Conservation (phyloP, 2,888 invertebrate species). For the Melanotus villosus region DNA sequence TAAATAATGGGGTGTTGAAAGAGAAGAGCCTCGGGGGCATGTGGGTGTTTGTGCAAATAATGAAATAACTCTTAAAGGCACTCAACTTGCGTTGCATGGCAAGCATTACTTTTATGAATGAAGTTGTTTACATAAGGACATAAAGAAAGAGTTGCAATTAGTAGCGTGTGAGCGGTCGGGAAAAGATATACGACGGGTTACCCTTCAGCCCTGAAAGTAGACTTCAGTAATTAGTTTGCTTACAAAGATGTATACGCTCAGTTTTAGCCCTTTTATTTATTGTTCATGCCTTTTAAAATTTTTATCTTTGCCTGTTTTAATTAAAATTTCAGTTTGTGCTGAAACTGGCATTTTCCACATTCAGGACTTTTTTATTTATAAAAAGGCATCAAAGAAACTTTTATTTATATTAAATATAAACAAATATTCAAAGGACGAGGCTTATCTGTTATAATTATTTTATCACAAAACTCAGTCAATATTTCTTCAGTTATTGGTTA, state of each 20-base stretch:
- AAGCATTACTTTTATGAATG: conserved; percentile 43
- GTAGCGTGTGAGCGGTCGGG: conserved; percentile 35
- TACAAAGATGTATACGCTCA: conserved; percentile 48
- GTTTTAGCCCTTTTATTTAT: conserved; percentile 43
- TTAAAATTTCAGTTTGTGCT: conserved; percentile 9
- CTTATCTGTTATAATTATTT: too few relatives aligned
- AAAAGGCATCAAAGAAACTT: too few relatives aligned
- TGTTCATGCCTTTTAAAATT: conserved; percentile 5
- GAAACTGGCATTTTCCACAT: too few relatives aligned
- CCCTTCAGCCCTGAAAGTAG: conserved; percentile 40
- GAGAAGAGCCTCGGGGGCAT: conserved; percentile 6
- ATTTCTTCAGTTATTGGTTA: too few relatives aligned
- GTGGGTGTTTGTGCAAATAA: conserved; percentile 33
- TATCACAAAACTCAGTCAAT: too few relatives aligned
- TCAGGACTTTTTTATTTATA: too few relatives aligned
- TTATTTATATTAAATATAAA: too few relatives aligned
- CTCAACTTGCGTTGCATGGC: conserved; percentile 33
- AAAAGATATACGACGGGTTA: conserved; percentile 39
- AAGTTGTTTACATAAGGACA: conserved; percentile 37
- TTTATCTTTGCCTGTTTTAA: conserved; percentile 7
- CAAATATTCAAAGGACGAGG: too few relatives aligned
- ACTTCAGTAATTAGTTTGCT: conserved; percentile 50
- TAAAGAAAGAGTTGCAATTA: conserved; percentile 43
- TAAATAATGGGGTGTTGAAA: conserved; percentile 10
- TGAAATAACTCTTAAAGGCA: conserved; percentile 35